Conservation (phyloP, 2,797 vertebrate genomes). For the Salarias fasciatus region DNA sequence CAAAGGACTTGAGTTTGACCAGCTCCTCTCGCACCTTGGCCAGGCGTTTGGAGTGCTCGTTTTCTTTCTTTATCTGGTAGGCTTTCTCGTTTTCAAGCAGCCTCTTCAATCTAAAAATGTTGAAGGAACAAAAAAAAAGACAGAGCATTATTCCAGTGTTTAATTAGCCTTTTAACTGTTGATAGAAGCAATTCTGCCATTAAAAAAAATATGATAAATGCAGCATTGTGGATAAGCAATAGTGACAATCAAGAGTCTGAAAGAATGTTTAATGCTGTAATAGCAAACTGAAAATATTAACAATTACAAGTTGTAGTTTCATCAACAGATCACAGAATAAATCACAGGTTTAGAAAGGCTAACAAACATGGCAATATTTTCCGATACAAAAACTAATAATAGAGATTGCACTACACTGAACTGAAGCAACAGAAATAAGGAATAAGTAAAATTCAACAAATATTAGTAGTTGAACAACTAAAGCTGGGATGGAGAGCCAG, state of each 20-base stretch:
- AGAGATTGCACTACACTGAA: no score
- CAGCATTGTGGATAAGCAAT: neutral
- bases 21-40: constrained; percentile 92
- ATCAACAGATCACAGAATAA: no score
- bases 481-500: constrained; percentile 17
- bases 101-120: constrained; percentile 89
- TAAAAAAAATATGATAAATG: neutral
- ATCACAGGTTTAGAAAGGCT: no score
- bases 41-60: constrained; percentile 91
- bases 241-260: no score
- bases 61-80: constrained; percentile 94
- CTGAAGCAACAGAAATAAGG: no score
- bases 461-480: no score
- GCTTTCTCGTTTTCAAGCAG: constrained; percentile 96
- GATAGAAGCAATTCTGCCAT: neutral
- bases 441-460: no score
- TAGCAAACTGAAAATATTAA: no score
- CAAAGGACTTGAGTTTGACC: constrained; percentile 96
- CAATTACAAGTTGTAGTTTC: no score
- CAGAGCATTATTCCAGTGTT: constrained; percentile 11
- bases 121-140: constrained; percentile 12
- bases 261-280: no score
- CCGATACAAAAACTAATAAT: neutral
- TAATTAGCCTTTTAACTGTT: neutral
- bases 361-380: neutral